Evolutionary conservation across 1,140 invertebrate genomes (phyloP), one percentile per base, ranked within the genome.

Genomic region (Neocloeon triangulifer): DNA sequence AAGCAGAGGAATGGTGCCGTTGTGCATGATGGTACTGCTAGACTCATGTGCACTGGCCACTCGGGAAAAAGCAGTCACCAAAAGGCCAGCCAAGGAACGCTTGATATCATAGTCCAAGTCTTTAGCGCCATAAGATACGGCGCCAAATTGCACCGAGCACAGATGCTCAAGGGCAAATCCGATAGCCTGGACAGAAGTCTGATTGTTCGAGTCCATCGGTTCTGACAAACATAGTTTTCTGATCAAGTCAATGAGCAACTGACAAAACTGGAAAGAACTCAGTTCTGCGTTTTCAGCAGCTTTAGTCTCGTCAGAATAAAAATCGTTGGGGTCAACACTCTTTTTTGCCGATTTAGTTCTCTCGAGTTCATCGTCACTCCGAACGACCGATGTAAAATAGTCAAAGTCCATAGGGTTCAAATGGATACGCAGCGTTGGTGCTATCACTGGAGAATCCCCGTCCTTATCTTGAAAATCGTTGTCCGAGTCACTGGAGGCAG

Each of bases 321-420:
- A 35, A 30, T 35, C 31, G 25, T 16, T 19, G 4, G 31, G 31
- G 15, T 16, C 16, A 12, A 23, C 10, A 16, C 17, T 31, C 28
- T 31, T 22, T 17, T 17, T 30, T 4, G 10, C 13, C 3, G n/a
- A 29, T 29, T 43, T 47, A 25, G 50, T 45, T 23, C 39, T 34
- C 27, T 13, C 34, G 26, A 36, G 22, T 10, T 69, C 66, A 36
- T 59, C 59, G 19, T 66, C 59, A 34, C 62, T 64, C 1, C 61
- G 46, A 0, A 64, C 44, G 0, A 62, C 51, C 0, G 59, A 59
- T 16, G 64, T 61, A 41, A 70, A 71, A 38, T 70, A 70, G 26
- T 66, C 61, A 40, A 70, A 69, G 37, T 69, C 65, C 51, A 66
- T 64, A n/a, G 58, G 56, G 27, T 66, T 62, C 2, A 64, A 41